Conservation (phyloP, 2,113 vertebrate genomes). For the Saccopteryx bilineata region DNA sequence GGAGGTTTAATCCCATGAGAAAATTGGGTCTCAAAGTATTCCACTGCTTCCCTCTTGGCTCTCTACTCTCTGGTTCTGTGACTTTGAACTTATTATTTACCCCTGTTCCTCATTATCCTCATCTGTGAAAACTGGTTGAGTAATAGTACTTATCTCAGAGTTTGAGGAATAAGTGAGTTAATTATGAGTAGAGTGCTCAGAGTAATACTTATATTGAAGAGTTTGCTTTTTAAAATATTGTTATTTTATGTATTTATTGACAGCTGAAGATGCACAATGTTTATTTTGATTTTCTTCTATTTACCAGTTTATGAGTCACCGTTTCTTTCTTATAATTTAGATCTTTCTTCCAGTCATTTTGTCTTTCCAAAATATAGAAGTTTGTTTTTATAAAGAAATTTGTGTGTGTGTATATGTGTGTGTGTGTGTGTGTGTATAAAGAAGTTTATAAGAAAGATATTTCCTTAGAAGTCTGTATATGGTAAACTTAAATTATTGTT, state of each 20-base stretch:
- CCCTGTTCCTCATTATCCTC: background rate
- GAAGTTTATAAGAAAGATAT: background rate
- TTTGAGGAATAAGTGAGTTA: background rate
- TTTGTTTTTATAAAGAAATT: background rate
- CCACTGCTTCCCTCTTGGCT: background rate
- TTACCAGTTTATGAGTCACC: background rate
- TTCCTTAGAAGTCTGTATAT: background rate
- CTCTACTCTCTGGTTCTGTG: background rate
- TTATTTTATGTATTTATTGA: slow-evolving; percentile 17
- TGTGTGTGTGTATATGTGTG: background rate
- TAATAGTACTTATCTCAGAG: background rate
- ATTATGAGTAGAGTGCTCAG: slow-evolving; percentile 5
- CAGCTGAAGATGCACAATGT: background rate
- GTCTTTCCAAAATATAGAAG: background rate
- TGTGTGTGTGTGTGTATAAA: background rate
- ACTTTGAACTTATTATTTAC: background rate
- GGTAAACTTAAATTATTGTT: background rate
- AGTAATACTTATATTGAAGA: background rate
- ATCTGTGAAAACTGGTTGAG: background rate
- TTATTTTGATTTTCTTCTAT: background rate
- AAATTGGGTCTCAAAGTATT: background rate
- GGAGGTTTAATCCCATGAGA: background rate
- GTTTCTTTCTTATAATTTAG: background rate
- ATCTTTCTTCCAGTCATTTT: slow-evolving; percentile 11
- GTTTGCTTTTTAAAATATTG: background rate